phyloP scores from a whole-genome alignment of 1,140 invertebrate genomes.

The Scaptomyza montana region DNA sequence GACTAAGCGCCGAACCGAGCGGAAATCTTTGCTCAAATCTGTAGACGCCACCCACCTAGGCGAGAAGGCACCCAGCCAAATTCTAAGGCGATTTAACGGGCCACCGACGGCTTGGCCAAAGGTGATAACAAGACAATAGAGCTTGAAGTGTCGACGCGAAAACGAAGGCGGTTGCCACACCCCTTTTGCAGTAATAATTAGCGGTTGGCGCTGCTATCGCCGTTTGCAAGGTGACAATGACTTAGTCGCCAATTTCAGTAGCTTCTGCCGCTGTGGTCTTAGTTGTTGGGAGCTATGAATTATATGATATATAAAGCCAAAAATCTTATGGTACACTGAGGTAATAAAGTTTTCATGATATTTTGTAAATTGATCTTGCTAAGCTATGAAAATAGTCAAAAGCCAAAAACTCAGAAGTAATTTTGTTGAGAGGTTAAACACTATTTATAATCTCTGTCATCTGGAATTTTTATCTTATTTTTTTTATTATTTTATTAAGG shows the following conservation, averaged over 20 bases:
- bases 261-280: slow-evolving; percentile 4
- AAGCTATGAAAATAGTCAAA: too few relatives aligned
- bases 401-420: too few relatives aligned
- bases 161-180: background rate
- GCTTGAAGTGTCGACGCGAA: slow-evolving; percentile 8
- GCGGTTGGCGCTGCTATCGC: slow-evolving; percentile 27
- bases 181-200: slow-evolving; percentile 49
- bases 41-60: background rate
- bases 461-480: too few relatives aligned
- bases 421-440: too few relatives aligned
- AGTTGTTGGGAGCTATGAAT: slow-evolving; percentile 39
- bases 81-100: slow-evolving; percentile 61
- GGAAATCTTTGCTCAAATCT: slow-evolving; percentile 18
- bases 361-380: too few relatives aligned
- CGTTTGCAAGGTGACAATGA: slow-evolving; percentile 3
- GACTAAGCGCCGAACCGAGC: slow-evolving; percentile 41
- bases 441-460: too few relatives aligned
- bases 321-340: slow-evolving; percentile 44
- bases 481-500: too few relatives aligned
- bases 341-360: too few relatives aligned
- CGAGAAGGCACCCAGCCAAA: slow-evolving; percentile 1
- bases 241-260: background rate
- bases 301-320: slow-evolving; percentile 39
- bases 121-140: slow-evolving; percentile 36
- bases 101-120: slow-evolving; percentile 11